These are phyloP conservation scores for Pammene aurita DNA, from an alignment of 2,888 invertebrate genomes.

Conservation along the genomic window DNA sequence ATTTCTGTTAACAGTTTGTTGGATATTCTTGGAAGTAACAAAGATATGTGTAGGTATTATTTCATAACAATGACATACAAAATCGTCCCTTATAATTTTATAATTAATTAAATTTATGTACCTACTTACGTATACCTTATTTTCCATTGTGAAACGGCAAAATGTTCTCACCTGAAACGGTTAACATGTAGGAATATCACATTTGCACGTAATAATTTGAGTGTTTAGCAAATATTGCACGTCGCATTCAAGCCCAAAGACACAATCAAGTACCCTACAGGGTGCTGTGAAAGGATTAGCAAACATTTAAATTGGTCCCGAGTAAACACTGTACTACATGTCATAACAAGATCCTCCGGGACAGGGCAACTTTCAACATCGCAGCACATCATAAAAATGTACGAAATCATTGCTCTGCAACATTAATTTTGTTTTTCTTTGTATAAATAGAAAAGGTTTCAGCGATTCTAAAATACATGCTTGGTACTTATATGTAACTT, in stretches of 20 bases:
- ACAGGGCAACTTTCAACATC: constrained; percentile 60
- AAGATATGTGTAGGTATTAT: too few relatives aligned
- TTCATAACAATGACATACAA: too few relatives aligned
- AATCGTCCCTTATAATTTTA: too few relatives aligned
- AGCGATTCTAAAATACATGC: too few relatives aligned
- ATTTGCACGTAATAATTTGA: constrained; percentile 9
- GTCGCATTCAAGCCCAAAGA: constrained; percentile 32
- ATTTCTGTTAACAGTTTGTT: too few relatives aligned
- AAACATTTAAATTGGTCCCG: constrained; percentile 72
- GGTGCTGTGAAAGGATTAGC: constrained; percentile 52
- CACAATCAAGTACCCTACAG: constrained; percentile 39
- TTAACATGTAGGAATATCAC: neutral
- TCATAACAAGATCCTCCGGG: constrained; percentile 70
- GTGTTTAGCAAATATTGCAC: constrained; percentile 32
- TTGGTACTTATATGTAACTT: too few relatives aligned
- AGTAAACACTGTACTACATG: constrained; percentile 71
- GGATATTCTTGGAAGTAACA: too few relatives aligned
- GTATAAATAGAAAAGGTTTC: too few relatives aligned
- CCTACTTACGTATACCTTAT: too few relatives aligned
- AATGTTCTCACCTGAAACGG: neutral
- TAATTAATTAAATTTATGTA: too few relatives aligned
- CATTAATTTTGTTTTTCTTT: too few relatives aligned
- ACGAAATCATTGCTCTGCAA: neutral
- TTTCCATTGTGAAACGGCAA: neutral
- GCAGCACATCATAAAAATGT: constrained; percentile 46